Base-by-base conservation (phyloP, 2,797 vertebrate genomes). In the Pelochelys cantorii region DNA sequence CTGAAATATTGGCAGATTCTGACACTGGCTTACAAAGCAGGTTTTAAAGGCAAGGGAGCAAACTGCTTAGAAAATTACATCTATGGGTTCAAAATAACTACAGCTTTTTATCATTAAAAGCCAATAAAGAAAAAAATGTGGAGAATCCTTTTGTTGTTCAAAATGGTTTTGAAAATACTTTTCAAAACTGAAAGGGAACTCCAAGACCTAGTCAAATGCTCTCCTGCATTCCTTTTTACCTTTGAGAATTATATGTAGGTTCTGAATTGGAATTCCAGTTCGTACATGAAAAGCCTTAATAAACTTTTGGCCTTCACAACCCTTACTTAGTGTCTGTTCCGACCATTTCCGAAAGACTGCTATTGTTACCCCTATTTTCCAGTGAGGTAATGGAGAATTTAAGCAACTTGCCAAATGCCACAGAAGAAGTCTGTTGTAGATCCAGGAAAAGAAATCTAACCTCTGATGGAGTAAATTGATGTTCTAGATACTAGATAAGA, bases 391-490 rank as follows among this genome's bases (percentile, higher is more conserved):
- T 37, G 74, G 71, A 75, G 22, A 25, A 37, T 48, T 75, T 75
- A 60, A 77, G 79, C 25, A 1, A 65, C 77, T 91, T 92, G 92
- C 93, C 88, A 89, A 53, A 75, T 83, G 84, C 82, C 86, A 86
- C 80, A 89, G 20, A 83, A 84, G 82, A 78, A 82, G n/a, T 57
- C 84, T 86, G 68, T 68, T 86, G 34, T 88, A 82, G 85, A 90
- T 79, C 85, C 87, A 92, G 65, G 56, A 89, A 31, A 25, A 62
- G 83, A 90, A 90, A 80, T 85, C 18, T 57, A 25, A 48, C 80
- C n/a, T 87, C 29, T 5, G 65, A 71, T 23, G 55, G 23, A 54
- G 81, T 88, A 82, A 1, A 1, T 55, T 53, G 57, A 7, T 59
- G 79, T 86, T 68, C 56, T 87, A 80, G 78, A 59, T 13, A 84